A percentile compares a stretch with the other conserved stretches of the same genome.
Conservation (phyloP, 2,113 vertebrate genomes). For the Nothoprocta perdicaria region DNA sequence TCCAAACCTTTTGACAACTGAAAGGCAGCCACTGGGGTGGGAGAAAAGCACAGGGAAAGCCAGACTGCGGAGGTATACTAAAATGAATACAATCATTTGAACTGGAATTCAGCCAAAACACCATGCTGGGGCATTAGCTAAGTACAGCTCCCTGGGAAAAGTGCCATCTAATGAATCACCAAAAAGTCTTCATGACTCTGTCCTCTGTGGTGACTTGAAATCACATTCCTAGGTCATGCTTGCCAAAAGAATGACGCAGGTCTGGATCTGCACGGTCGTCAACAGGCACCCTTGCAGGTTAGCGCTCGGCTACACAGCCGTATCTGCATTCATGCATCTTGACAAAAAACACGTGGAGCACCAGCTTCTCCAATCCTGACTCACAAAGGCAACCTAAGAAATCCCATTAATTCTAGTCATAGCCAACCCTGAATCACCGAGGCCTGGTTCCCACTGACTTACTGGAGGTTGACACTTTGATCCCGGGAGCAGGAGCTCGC, state of each 20-base stretch:
- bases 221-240: not conserved
- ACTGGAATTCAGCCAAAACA: not conserved
- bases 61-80: not conserved
- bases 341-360: rapidly evolving
- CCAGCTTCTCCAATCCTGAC: not conserved
- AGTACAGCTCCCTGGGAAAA: not conserved
- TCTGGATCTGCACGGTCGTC: not conserved
- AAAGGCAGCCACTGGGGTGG: not conserved
- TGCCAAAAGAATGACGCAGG: not conserved
- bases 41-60: not conserved
- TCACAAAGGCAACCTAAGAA: not conserved
- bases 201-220: not conserved
- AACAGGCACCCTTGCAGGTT: rapidly evolving
- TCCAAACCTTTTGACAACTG: not conserved
- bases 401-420: not conserved
- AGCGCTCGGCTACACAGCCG: rapidly evolving
- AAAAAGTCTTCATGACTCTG: not conserved
- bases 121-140: not conserved
- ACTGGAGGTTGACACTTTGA: not conserved
- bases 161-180: not conserved
- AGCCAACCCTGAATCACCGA: not conserved
- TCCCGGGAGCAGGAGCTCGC: not conserved
- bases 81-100: not conserved
- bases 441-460: not conserved
- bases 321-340: rapidly evolving